phyloP scores from a whole-genome alignment of 2,113 vertebrate species.

The Scalopus aquaticus region DNA sequence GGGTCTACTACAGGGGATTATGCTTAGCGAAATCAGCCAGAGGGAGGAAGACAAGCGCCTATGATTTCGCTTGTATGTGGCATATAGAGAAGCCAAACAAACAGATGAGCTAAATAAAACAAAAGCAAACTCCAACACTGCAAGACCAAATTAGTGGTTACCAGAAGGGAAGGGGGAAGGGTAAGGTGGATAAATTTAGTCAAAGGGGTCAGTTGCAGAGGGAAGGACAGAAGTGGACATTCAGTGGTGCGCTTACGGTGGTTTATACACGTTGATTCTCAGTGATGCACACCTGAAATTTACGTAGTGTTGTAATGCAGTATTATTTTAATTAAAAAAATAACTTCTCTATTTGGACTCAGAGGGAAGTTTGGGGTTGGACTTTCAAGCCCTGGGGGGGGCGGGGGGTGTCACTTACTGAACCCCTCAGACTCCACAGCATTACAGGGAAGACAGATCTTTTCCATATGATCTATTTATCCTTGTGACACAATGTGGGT shows the following conservation, averaged over 20 bases:
- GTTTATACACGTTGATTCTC: neutral
- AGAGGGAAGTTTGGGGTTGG: neutral
- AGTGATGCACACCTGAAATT: neutral
- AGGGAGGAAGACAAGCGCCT: neutral
- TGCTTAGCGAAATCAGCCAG: neutral
- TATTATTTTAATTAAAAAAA: neutral
- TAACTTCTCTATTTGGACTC: neutral
- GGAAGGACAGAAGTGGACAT: neutral
- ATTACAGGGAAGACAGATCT: neutral
- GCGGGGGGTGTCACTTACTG: neutral
- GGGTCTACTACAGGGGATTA: neutral
- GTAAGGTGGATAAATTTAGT: neutral
- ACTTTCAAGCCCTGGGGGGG: neutral
- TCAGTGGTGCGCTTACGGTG: neutral
- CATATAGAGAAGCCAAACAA: too few relatives aligned
- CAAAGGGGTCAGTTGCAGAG: neutral
- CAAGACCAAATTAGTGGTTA: neutral
- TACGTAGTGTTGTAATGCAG: neutral
- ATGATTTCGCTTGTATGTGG: too few relatives aligned
- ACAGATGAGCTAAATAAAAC: neutral
- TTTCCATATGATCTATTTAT: conserved; percentile 5
- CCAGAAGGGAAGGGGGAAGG: neutral
- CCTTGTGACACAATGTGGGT: neutral
- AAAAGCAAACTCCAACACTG: neutral
- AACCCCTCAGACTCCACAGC: neutral